These are phyloP conservation scores for Petrosia ficiformis DNA, from an alignment of 37 sponge, comb jelly and placozoan species.

Conservation along the genomic window DNA sequence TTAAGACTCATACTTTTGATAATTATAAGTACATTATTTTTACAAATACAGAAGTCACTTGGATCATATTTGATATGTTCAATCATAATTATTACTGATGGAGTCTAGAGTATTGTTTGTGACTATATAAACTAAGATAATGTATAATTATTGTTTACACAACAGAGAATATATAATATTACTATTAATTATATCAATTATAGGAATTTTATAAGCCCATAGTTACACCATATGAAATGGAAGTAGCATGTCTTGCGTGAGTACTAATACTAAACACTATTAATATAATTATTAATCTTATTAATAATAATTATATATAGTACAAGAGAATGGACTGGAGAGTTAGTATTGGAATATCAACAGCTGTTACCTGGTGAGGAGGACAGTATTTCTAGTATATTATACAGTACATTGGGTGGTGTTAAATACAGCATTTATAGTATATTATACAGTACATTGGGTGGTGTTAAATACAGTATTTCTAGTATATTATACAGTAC, in stretches of 20 bases:
- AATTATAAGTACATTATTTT: no score
- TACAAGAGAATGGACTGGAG: constrained; percentile 68
- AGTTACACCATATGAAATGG: constrained; percentile 94
- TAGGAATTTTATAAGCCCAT: constrained; percentile 94
- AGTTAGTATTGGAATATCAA: constrained; percentile 56
- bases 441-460: no score
- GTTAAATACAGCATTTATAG: neutral
- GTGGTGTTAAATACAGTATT: no score
- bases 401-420: neutral
- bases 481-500: neutral
- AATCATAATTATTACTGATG: no score
- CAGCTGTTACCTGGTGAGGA: constrained; percentile 66
- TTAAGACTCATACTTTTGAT: no score
- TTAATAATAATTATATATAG: constrained; percentile 32
- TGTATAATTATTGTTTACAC: no score
- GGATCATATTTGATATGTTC: no score
- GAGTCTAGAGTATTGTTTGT: no score
- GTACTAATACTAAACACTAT: neutral
- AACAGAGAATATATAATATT: no score
- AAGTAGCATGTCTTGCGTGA: constrained; percentile 83
- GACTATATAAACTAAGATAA: no score
- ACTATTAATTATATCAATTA: no score
- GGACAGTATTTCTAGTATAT: neutral
- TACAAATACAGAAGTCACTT: no score
- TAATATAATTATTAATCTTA: neutral